These are phyloP conservation scores for Perodicticus potto DNA, from an alignment of 2,797 vertebrate genomes.

Conservation along the genomic window DNA sequence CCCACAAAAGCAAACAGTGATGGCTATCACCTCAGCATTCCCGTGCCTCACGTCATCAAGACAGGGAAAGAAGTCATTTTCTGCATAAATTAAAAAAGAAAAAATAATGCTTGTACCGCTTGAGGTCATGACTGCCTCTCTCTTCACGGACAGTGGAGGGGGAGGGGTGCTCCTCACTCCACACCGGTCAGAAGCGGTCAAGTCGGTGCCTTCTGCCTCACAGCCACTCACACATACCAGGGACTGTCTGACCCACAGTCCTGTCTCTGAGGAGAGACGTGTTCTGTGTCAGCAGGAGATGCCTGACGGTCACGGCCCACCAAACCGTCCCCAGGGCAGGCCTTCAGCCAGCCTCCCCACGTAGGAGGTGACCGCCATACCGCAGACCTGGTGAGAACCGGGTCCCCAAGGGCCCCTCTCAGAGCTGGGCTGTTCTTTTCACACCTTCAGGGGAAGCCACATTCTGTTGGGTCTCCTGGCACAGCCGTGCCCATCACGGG, in stretches of 20 bases:
- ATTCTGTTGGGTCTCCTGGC: not conserved
- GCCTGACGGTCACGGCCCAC: constrained; percentile 80
- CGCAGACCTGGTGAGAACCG: constrained; percentile 44
- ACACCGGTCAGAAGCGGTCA: constrained; percentile 10
- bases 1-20: not conserved
- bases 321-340: constrained; percentile 67
- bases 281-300: constrained; percentile 74
- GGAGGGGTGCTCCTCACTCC: not conserved
- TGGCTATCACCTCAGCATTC: fast-evolving
- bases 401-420: not conserved
- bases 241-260: constrained; percentile 76
- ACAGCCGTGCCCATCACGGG: no score
- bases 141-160: constrained; percentile 53
- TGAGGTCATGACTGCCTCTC: constrained; percentile 43
- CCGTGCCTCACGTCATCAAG: not conserved
- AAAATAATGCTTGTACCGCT: not conserved
- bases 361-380: constrained; percentile 67
- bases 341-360: constrained; percentile 67
- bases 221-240: constrained; percentile 72
- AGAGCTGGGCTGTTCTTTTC: not conserved
- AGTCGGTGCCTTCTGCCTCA: constrained; percentile 73
- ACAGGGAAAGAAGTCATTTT: not conserved
- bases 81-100: not conserved
- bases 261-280: constrained; percentile 77
- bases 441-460: not conserved